Conservation (phyloP, 2,888 invertebrate species). For the Cryptocheilus praepositus region DNA sequence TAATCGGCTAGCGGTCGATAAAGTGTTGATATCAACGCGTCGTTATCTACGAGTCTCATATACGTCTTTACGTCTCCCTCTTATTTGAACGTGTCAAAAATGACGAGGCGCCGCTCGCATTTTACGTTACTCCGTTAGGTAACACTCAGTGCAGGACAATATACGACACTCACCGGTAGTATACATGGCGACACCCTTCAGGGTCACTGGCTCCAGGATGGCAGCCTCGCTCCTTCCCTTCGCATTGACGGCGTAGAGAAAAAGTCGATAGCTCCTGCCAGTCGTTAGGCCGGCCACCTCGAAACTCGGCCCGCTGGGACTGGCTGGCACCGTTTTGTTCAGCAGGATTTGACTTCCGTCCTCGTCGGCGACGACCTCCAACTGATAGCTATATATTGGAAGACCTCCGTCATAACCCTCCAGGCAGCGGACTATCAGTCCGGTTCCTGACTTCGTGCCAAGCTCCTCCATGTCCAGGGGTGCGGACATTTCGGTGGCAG, state of each 20-base stretch:
- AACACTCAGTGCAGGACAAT: neutral
- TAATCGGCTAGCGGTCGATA: too few relatives aligned
- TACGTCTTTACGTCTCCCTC: too few relatives aligned
- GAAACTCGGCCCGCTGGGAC: conserved; percentile 81
- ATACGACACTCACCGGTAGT: conserved; percentile 81
- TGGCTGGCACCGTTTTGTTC: conserved; percentile 77
- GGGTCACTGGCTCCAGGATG: conserved; percentile 88
- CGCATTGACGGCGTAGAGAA: conserved; percentile 90
- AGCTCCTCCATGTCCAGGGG: conserved; percentile 61
- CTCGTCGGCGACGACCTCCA: conserved; percentile 67
- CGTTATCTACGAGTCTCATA: too few relatives aligned
- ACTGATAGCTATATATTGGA: conserved; percentile 76
- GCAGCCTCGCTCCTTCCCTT: conserved; percentile 91
- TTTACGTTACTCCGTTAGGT: too few relatives aligned
- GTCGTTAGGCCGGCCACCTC: conserved; percentile 83
- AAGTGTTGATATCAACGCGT: too few relatives aligned
- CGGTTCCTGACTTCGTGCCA: conserved; percentile 79
- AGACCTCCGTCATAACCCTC: conserved; percentile 93
- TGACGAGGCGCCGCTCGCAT: too few relatives aligned
- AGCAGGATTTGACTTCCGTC: conserved; percentile 57
- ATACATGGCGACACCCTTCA: conserved; percentile 90
- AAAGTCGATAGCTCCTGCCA: conserved; percentile 86
- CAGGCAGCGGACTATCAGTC: conserved; percentile 87
- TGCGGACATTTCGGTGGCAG: conserved; percentile 89
- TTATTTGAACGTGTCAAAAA: too few relatives aligned